Evolutionary conservation across 2,797 vertebrate species (phyloP), one percentile per base, ranked within the genome.

Genomic region (Dromococcyx pavoninus): DNA sequence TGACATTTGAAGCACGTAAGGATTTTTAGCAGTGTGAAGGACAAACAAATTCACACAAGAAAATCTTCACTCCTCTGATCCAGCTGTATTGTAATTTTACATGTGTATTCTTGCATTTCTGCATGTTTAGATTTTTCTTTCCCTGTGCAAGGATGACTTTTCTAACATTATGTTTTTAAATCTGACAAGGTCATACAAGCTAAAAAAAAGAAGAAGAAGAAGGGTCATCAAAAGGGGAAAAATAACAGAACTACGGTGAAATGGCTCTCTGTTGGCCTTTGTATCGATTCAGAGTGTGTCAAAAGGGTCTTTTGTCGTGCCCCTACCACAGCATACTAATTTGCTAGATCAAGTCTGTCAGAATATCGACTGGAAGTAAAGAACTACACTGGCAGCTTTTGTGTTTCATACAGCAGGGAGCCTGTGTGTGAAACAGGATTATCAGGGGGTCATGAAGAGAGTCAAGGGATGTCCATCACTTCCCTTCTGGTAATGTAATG

Each of bases 401-500:
- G 99, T 99, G 99, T 97, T 98, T 97, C 96, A 96, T 98, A 97
- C 99, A 98, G 99, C 98, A 97, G 99, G 99, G 98, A 99, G 98
- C 98, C 98, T 98, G 98, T 99, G 98, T 99, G 99, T 99, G 98
- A 99, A 99, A 99, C 99, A 98, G 99, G 99, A 99, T 99, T 99
- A 99, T 99, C 98, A 99, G 99, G 98, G 98, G 99, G 99, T 99
- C 99, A 99, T 97, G 98, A 98, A 98, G 98, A 98, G 98, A 98
- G 98, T 98, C 98, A 99, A 99, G 98, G 98, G 98, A 98, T 98
- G 98, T 98, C 98, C 99, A 99, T 99, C 99, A 99, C 98, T 98
- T 98, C 98, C 97, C 97, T 97, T 97, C 98, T 98, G 98, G 98
- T 98, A 98, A 98, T 98, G 98, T 97, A 98, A 98, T 97, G 98